Conservation (phyloP, 2,888 invertebrate species). For the Cosmorhoe ocellata region DNA sequence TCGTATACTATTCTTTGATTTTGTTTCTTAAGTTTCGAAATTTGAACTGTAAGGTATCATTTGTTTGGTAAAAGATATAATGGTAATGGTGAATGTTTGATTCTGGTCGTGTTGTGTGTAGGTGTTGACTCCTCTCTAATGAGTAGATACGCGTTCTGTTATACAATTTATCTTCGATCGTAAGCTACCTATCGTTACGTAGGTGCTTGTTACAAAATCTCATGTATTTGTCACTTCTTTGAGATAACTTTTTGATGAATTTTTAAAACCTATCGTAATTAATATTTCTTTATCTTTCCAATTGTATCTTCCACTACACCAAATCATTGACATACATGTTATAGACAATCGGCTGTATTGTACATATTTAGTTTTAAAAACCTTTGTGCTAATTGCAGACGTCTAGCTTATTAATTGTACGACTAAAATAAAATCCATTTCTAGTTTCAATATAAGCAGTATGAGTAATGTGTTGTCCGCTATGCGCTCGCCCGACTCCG, state of each 20-base stretch:
- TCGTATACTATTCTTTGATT: neutral
- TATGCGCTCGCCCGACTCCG: conserved; percentile 58
- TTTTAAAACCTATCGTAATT: too few species aligned
- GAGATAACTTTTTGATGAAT: too few species aligned
- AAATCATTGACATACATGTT: too few species aligned
- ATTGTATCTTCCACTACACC: too few species aligned
- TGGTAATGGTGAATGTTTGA: neutral
- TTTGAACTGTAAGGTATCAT: too few species aligned
- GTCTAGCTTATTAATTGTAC: neutral
- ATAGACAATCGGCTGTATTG: too few species aligned
- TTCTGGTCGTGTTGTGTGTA: conserved; percentile 20
- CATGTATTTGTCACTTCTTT: neutral
- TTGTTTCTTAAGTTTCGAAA: neutral
- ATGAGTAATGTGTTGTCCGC: conserved; percentile 63
- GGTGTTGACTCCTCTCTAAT: conserved; percentile 27
- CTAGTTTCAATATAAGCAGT: conserved; percentile 34
- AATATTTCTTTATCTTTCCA: too few species aligned
- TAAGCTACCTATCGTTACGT: conserved; percentile 18
- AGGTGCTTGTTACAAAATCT: conserved; percentile 8
- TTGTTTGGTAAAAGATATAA: neutral
- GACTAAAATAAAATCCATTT: conserved; percentile 26
- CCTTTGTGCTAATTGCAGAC: conserved; percentile 2
- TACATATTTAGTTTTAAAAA: neutral
- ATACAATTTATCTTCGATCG: conserved; percentile 30
- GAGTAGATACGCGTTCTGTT: conserved; percentile 21